Evolutionary conservation across 2,113 vertebrate species (phyloP).

Genomic region (Nycticebus coucang): DNA sequence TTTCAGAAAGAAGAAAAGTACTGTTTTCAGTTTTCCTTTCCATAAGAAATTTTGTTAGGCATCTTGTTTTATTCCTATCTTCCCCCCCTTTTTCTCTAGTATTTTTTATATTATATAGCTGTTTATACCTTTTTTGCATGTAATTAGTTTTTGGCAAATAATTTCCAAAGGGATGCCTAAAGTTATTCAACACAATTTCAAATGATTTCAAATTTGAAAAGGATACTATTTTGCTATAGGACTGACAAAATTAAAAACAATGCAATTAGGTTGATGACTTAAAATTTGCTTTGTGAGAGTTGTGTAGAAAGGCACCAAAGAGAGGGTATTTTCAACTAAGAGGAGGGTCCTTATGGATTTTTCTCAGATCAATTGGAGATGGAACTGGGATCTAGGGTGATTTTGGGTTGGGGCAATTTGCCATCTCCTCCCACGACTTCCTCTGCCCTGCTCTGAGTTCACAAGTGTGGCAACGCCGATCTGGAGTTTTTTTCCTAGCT

Average conservation of each 20-base stretch:
- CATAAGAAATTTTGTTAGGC: background rate
- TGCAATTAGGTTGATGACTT: background rate
- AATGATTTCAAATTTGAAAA: slow-evolving; percentile 1
- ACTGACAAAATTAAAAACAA: background rate
- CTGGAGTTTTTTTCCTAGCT: background rate
- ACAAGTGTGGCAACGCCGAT: too few species aligned
- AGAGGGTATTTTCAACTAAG: background rate
- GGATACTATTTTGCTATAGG: background rate
- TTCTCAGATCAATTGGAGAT: background rate
- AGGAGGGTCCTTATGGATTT: background rate
- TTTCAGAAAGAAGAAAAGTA: slow-evolving; percentile 5
- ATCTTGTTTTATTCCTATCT: background rate
- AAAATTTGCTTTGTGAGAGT: background rate
- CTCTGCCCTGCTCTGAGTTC: background rate
- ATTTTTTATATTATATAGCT: background rate
- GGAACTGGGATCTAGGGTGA: background rate
- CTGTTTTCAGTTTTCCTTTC: background rate
- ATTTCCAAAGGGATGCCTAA: background rate
- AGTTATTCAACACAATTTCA: background rate
- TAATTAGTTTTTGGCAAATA: background rate
- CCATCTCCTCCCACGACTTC: background rate
- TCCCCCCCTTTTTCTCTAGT: too few species aligned
- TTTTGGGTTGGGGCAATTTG: background rate
- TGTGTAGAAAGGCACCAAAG: background rate
- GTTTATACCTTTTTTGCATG: background rate